Evolutionary conservation across 1,140 invertebrate species (phyloP).

Genomic region (Macrocentrus cingulum): DNA sequence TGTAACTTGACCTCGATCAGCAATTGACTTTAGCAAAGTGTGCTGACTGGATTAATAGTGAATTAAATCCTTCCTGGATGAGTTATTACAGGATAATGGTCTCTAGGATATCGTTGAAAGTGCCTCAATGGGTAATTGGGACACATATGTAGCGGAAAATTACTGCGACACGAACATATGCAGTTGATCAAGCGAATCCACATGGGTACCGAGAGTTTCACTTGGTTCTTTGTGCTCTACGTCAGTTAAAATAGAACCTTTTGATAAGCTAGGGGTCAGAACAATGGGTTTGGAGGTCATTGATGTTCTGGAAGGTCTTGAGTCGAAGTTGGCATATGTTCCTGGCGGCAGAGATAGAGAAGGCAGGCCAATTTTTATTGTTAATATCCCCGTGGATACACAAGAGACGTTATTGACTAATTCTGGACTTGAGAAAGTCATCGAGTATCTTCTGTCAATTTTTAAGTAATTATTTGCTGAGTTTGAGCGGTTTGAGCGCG

Average conservation of each 20-base stretch:
- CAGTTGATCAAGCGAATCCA: not conserved
- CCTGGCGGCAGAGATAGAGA: slow-evolving; percentile 69
- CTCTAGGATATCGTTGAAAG: not conserved
- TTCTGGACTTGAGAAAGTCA: slow-evolving; percentile 58
- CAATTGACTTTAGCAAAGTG: no score
- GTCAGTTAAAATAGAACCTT: no score
- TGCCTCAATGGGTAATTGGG: not conserved
- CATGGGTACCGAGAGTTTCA: not conserved
- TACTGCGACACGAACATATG: not conserved
- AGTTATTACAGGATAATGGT: no score
- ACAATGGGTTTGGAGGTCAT: slow-evolving; percentile 46
- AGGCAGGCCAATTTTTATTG: slow-evolving; percentile 65
- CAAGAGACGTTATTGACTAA: slow-evolving; percentile 53
- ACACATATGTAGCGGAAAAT: slow-evolving; percentile 5
- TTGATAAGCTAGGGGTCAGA: not conserved
- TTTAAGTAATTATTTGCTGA: slow-evolving; percentile 60
- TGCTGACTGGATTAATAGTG: no score
- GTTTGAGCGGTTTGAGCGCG: no score
- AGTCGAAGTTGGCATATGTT: slow-evolving; percentile 62
- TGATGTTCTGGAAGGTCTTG: slow-evolving; percentile 58
- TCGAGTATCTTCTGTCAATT: slow-evolving; percentile 64
- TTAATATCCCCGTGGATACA: slow-evolving; percentile 63
- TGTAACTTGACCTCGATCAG: slow-evolving; percentile 15
- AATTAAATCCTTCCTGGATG: no score
- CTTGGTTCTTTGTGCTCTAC: no score